Conservation (phyloP, 2,888 invertebrate species). For the Drosophila multiciliata region DNA sequence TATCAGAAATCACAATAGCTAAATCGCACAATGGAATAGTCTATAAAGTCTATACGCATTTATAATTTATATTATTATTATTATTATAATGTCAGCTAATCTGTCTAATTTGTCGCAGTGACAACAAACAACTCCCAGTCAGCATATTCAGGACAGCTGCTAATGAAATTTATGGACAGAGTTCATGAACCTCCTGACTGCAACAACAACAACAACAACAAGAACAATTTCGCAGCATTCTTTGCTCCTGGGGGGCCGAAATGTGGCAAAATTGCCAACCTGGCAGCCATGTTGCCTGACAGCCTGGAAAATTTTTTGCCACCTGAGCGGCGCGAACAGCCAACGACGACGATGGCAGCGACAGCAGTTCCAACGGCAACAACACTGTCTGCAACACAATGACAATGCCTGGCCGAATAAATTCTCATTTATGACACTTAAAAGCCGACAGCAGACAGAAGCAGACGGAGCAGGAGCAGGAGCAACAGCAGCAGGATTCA, state of each 20-base stretch:
- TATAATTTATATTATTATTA: constrained; percentile 56
- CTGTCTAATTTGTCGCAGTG: constrained; percentile 66
- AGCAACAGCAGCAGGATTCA: constrained; percentile 17
- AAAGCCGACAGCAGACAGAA: constrained; percentile 61
- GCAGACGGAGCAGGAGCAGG: background rate
- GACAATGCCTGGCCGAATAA: constrained; percentile 77
- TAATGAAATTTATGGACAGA: constrained; percentile 77
- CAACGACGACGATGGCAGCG: constrained; percentile 27
- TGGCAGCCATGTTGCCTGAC: constrained; percentile 55
- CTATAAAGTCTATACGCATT: constrained; percentile 55
- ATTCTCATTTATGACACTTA: constrained; percentile 81
- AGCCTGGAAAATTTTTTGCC: constrained; percentile 63
- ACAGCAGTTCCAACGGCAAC: constrained; percentile 13
- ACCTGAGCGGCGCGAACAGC: constrained; percentile 55
- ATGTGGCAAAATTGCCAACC: constrained; percentile 40
- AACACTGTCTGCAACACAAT: constrained; percentile 66
- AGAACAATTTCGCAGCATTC: constrained; percentile 32
- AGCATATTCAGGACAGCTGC: constrained; percentile 55
- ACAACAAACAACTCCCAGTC: constrained; percentile 8
- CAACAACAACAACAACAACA: constrained; percentile 22
- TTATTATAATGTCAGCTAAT: constrained; percentile 55
- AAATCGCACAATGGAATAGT: constrained; percentile 23
- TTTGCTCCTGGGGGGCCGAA: constrained; percentile 41
- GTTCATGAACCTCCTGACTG: constrained; percentile 61
- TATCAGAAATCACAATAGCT: constrained; percentile 24